Evolutionary conservation across 2,888 invertebrate species (phyloP).

Genomic region (Sisyra nigra): DNA sequence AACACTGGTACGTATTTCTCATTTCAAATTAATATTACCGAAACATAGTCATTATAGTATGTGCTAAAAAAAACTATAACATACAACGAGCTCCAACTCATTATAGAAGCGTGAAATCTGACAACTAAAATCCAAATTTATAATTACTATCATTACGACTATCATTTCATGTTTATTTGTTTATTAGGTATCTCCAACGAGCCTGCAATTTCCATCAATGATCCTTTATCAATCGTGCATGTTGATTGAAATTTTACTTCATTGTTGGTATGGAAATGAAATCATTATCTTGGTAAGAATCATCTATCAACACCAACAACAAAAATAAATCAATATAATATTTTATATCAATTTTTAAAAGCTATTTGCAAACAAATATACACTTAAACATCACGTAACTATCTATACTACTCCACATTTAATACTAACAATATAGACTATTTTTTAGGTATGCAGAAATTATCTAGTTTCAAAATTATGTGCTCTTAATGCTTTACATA

Average conservation of each 20-base stretch:
- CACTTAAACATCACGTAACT: no score
- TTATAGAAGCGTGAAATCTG: no score
- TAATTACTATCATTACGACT: neutral
- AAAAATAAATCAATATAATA: neutral
- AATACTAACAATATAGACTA: no score
- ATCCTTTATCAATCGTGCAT: conserved; percentile 35
- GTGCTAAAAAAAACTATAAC: neutral
- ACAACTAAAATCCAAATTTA: neutral
- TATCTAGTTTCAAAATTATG: no score
- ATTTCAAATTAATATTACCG: neutral
- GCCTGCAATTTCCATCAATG: conserved; percentile 34
- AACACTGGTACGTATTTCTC: conserved; percentile 18
- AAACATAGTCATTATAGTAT: neutral
- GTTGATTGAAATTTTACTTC: conserved; percentile 34
- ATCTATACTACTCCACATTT: no score
- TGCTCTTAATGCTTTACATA: no score
- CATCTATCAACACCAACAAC: neutral
- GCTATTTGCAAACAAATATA: no score
- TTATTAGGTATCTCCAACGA: conserved; percentile 15
- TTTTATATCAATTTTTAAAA: no score
- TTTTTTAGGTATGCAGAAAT: no score
- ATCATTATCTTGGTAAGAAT: conserved; percentile 31
- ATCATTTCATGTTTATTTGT: conserved; percentile 2
- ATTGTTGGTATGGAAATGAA: conserved; percentile 41
- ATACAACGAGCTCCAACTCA: neutral